phyloP scores from a whole-genome alignment of 2,113 vertebrate species.

The Malurus cyaneus region DNA sequence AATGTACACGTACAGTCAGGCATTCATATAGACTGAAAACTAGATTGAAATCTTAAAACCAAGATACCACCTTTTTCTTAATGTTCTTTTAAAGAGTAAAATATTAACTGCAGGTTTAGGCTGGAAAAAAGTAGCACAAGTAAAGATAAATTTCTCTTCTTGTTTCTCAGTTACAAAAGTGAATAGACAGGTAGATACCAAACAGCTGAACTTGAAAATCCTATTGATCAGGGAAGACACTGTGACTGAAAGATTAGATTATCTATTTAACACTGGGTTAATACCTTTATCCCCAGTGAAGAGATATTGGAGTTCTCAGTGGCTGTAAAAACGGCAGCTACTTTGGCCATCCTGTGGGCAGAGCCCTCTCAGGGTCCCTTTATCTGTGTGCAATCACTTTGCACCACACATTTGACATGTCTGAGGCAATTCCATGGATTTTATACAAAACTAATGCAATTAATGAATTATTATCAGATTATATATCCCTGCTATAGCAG shows the following conservation, averaged over 20 bases:
- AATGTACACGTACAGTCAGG: not conserved
- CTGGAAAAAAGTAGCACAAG: not conserved
- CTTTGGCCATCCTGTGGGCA: not conserved
- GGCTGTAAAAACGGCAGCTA: not conserved
- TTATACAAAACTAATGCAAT: not conserved
- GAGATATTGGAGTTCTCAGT: not conserved
- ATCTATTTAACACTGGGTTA: not conserved
- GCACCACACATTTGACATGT: not conserved
- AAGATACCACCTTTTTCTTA: not conserved
- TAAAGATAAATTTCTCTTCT: not conserved
- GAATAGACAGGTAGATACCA: not conserved
- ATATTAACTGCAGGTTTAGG: not conserved
- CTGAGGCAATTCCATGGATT: not conserved
- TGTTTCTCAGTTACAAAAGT: slow-evolving; percentile 10
- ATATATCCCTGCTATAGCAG: not conserved
- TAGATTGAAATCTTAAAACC: not conserved
- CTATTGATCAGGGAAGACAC: not conserved
- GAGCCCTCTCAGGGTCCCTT: not conserved
- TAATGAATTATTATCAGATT: not conserved
- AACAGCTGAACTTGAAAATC: not conserved
- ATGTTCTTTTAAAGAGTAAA: not conserved
- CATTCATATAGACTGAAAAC: not conserved
- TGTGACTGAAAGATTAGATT: slow-evolving; percentile 16
- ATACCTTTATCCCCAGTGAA: not conserved
- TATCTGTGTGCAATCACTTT: not conserved